phyloP scores from a whole-genome alignment of 2,888 invertebrate species.

The Eupeodes luniger region DNA sequence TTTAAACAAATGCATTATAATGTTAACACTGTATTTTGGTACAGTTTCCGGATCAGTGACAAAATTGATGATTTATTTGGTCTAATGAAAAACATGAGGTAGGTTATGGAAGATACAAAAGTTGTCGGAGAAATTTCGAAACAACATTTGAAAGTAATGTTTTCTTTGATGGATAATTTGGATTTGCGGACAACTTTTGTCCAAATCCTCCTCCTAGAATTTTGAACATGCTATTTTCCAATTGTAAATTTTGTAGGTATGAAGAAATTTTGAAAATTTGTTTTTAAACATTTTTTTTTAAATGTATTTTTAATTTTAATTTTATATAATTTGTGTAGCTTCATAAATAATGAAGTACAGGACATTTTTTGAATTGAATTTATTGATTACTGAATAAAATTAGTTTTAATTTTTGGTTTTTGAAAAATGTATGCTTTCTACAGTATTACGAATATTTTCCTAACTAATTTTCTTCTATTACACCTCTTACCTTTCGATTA shows the following conservation, averaged over 20 bases:
- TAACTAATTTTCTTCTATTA: conserved; percentile 77
- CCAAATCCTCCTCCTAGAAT: neutral
- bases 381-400: neutral
- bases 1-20: neutral
- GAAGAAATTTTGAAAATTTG: neutral
- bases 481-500: conserved; percentile 97
- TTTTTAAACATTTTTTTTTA: neutral
- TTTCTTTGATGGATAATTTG: too few species aligned
- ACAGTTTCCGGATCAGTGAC: neutral
- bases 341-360: neutral
- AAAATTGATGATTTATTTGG: neutral
- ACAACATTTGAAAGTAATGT: neutral
- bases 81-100: neutral
- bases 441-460: neutral
- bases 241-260: neutral
- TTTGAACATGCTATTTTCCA: conserved; percentile 22
- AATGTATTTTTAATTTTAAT: conserved; percentile 1
- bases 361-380: neutral
- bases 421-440: conserved; percentile 2
- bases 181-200: conserved; percentile 9
- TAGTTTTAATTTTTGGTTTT: conserved; percentile 26
- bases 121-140: neutral
- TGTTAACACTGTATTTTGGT: neutral
- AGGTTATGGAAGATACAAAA: neutral
- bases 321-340: neutral